Base-by-base conservation (phyloP, 2,888 invertebrate species). In the Synanthedon vespiformis region DNA sequence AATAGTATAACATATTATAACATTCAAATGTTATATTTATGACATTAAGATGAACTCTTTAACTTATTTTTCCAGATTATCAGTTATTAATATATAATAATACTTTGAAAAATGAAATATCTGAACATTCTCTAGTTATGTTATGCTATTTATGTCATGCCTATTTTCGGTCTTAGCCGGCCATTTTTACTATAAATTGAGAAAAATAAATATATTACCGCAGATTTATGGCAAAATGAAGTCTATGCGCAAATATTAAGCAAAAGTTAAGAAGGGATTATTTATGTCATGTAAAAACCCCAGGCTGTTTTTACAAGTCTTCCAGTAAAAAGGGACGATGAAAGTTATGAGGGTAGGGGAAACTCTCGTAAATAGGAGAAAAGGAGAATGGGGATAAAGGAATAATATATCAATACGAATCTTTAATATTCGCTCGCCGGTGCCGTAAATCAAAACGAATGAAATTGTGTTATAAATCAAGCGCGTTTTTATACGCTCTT, bases 361-460 rank as follows among this genome's bases (percentile, higher is more conserved):
- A 75, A 74, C 67, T 77, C 82, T 77, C 84, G 83, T 85, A 86
- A 86, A 86, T 86, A 84, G 80, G 78, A 73, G 74, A 68, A 73
- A 74, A 75, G 80, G 80, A 81, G 77, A 85, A 83, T 77, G 71
- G 74, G 86, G 83, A 87, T 85, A 84, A 84, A 84, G 81, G 83
- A 82, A 85, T 85, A 87, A 87, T 87, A 86, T 86, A 86, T 86
- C 86, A 87, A 85, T 87, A 83, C 79, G 83, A 85, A 82, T 87
- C 84, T 85, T 86, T 87, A 86, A 85, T 87, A 86, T 85, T 85
- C 81, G 81, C 78, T 77, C 77, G 74, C 72, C 65, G 73, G 72
- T 72, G 67, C 76, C 81, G 80, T 87, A 84, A 85, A 87, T 87
- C 86, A 84, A 72, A 77, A 70, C 74, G 80, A 83, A 86, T 84